phyloP scores from a whole-genome alignment of 2,888 invertebrate genomes.

The Rhopalosiphum nymphaeae region DNA sequence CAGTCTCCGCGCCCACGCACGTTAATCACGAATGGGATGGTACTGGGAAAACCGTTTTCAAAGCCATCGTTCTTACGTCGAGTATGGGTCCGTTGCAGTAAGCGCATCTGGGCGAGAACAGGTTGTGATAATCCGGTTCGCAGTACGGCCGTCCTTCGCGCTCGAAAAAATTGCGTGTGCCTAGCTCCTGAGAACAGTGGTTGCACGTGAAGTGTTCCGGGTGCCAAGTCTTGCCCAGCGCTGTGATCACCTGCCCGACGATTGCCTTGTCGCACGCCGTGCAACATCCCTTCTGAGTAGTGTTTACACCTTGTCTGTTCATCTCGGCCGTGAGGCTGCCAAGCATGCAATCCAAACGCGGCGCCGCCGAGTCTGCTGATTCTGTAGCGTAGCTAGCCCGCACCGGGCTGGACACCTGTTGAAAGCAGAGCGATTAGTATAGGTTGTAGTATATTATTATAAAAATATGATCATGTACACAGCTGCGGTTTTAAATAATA shows the following conservation, averaged over 20 bases:
- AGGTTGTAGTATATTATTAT: background rate
- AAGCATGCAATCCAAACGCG: slow-evolving; percentile 87
- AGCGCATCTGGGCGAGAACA: slow-evolving; percentile 98
- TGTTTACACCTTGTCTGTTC: slow-evolving; percentile 98
- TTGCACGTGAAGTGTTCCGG: slow-evolving; percentile 99
- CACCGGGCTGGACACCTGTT: slow-evolving; percentile 68
- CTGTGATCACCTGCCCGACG: slow-evolving; percentile 95
- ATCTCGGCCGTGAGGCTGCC: slow-evolving; percentile 95
- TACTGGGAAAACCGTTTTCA: background rate
- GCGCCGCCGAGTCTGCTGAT: slow-evolving; percentile 69
- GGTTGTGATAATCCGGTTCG: slow-evolving; percentile 97
- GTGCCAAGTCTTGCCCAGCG: slow-evolving; percentile 98
- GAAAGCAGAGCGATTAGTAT: background rate
- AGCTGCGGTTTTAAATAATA: background rate
- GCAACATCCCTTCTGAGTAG: slow-evolving; percentile 99
- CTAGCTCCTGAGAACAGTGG: slow-evolving; percentile 96
- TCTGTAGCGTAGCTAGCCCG: slow-evolving; percentile 73
- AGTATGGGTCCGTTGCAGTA: slow-evolving; percentile 99
- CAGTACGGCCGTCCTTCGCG: slow-evolving; percentile 97
- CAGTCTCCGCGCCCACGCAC: background rate
- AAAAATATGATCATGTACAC: background rate
- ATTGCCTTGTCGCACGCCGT: slow-evolving; percentile 99
- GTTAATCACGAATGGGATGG: background rate
- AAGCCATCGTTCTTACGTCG: slow-evolving; percentile 80
- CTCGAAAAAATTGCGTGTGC: slow-evolving; percentile 98